Base-by-base conservation (phyloP, 2,113 vertebrate genomes). In the Saccopteryx leptura region DNA sequence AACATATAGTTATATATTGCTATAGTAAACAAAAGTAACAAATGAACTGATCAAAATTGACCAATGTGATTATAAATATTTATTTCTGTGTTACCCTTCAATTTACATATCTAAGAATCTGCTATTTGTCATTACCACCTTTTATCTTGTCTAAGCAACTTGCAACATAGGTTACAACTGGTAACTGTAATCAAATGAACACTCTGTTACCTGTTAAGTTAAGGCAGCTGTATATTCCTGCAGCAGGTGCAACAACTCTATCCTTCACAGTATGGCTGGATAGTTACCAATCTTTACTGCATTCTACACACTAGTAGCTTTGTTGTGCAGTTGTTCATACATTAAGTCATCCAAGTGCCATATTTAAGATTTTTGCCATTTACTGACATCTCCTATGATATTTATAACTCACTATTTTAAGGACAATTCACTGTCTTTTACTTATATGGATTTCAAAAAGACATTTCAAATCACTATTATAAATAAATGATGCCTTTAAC, bases 401-500 rank as follows among this genome's bases (percentile, higher is more conserved):
- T 76, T 90, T 88, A 61, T 46, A 85, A 84, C 4, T 54, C 18
- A 13, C 56, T 52, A 54, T 52, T 56, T 84, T 80, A 48, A 85
- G 75, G 76, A 48, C 46, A 88, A 46, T 68, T 90, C 14, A 88
- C 24, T 74, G 2, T 79, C 50, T 82, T 90, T 93, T 80, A 65
- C 14, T 85, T 78, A 82, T 76, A 23, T 60, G 33, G 39, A 87
- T 63, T 69, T 61, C n/a, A 56, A 71, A 90, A 21, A 28, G 46
- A 91, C 89, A 82, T 69, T 84, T 80, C 21, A 71, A 80, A 88
- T 85, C 31, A 8, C 26, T 85, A 4, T 72, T n/a, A 69, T 50
- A 79, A 92, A 61, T 17, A 48, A 5, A 83, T 90, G 66, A 21
- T 52, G 23, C 46, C 46, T 96, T 17, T 60, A 65, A 74, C 9